A percentile compares a stretch with the other conserved stretches of the same genome.
Evolutionary conservation across 2,888 invertebrate genomes (phyloP).

Genomic region (Heliothis peltigera): DNA sequence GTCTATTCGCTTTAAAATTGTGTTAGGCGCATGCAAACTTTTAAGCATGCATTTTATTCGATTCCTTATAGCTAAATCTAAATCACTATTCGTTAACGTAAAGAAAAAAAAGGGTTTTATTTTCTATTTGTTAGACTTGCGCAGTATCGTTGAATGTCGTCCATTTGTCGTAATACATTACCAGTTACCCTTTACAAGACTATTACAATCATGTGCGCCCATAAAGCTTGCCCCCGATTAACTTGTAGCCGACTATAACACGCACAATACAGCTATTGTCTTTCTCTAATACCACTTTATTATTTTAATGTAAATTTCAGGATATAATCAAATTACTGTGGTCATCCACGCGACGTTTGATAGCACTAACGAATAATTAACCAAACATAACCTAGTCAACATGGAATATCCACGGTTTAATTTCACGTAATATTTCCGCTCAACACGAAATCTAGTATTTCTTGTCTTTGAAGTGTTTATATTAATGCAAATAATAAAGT

Average conservation of each 20-base stretch:
- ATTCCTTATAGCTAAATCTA: conserved; percentile 32
- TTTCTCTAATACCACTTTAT: conserved; percentile 68
- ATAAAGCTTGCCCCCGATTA: conserved; percentile 77
- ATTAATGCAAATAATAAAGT: conserved; percentile 42
- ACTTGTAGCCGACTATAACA: conserved; percentile 70
- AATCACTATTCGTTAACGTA: background rate
- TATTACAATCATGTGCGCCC: conserved; percentile 77
- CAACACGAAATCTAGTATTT: conserved; percentile 26
- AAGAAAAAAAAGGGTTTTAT: conserved; percentile 14
- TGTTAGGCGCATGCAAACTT: conserved; percentile 29
- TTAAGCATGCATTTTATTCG: conserved; percentile 38
- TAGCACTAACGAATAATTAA: conserved; percentile 60
- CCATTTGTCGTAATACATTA: conserved; percentile 74
- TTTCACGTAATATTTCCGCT: conserved; percentile 43
- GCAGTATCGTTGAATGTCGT: conserved; percentile 57
- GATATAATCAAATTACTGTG: conserved; percentile 77
- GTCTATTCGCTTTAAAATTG: conserved; percentile 41
- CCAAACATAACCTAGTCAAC: conserved; percentile 63
- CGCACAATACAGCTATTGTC: conserved; percentile 69
- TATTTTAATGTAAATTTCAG: conserved; percentile 78
- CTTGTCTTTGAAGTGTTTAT: conserved; percentile 40
- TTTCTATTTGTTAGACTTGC: conserved; percentile 34
- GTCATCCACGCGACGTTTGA: conserved; percentile 73
- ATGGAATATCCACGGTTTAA: conserved; percentile 71
- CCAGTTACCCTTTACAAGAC: conserved; percentile 77